These are phyloP conservation scores for Calephelis perditalis DNA, from an alignment of 2,888 invertebrate genomes.

Conservation along the genomic window DNA sequence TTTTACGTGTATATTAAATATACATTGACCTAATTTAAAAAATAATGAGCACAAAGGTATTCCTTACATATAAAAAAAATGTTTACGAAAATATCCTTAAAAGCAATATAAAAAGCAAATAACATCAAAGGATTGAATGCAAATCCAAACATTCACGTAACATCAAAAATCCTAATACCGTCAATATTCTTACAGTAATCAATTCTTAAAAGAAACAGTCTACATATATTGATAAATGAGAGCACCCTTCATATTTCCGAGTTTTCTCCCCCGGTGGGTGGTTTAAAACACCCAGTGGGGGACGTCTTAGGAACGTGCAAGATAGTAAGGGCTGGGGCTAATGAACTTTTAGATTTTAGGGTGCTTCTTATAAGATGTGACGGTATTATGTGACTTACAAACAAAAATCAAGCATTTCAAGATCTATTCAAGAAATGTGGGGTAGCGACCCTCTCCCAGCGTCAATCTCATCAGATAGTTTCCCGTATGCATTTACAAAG, in stretches of 20 bases:
- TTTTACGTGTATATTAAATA: no score
- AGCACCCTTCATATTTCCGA: slow-evolving; percentile 76
- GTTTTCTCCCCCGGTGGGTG: slow-evolving; percentile 42
- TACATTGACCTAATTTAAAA: no score
- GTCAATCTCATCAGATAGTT: background rate
- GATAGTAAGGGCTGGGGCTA: slow-evolving; percentile 76
- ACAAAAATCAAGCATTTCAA: slow-evolving; percentile 3
- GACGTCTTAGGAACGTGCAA: slow-evolving; percentile 72
- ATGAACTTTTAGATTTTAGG: slow-evolving; percentile 64
- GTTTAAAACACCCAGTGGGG: slow-evolving; percentile 41
- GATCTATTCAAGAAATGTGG: slow-evolving; percentile 7
- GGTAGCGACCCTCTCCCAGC: slow-evolving; percentile 1
- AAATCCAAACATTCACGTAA: slow-evolving; percentile 13
- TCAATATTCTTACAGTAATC: slow-evolving; percentile 73
- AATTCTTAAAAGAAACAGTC: slow-evolving; percentile 77
- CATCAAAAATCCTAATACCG: slow-evolving; percentile 12
- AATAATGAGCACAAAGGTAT: no score
- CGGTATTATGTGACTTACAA: slow-evolving; percentile 12
- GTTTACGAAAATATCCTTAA: no score
- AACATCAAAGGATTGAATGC: slow-evolving; percentile 6
- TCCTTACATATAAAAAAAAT: no score
- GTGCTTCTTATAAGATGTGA: slow-evolving; percentile 42
- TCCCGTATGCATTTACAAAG: background rate
- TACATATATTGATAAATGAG: slow-evolving; percentile 77
- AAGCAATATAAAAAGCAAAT: background rate